Evolutionary conservation across 2,113 vertebrate genomes (phyloP), one percentile per base, ranked within the genome.

Genomic region (Nothoprocta pentlandii): DNA sequence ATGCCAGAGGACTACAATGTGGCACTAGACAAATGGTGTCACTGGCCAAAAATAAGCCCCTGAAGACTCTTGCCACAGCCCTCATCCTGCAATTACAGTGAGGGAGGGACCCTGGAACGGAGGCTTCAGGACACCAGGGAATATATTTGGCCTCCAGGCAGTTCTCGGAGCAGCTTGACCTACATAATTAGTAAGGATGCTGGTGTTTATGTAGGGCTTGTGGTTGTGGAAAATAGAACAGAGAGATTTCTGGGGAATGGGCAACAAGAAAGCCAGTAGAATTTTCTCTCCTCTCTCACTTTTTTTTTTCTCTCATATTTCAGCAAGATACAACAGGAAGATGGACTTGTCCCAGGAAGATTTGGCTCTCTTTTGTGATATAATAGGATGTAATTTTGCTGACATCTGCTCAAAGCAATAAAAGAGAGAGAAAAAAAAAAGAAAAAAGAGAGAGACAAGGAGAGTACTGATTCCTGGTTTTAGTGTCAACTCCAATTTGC

Each of bases 191-290:
- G 94, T 51, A 66, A 91, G 79, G 59, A 80, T 83, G 42, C 25
- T 91, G 39, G 16, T 91, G 64, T 68, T 92, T 90, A 54, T 93
- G 89, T 90, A 90, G 51, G 42, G 42, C 64, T 85, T 80, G 85
- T 91, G 87, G 85, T 44, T 80, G 56, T 91, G 61, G 70, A 94
- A 94, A 93, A 92, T 69, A 96, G 81, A 96, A 94, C 79, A 89
- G 81, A 85, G 63, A 30, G 0, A 49, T 64, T 68, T 80, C 70
- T 4, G 4, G 25, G 67, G 46, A 28, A 21, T 16, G 51, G 79
- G 62, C 51, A 91, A 67, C 80, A 89, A 73, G 79, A 54, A 70
- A 92, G 21, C 25, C 68, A 92, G 28, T 63, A 61, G 93, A 89
- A 83, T 63, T 58, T 83, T 85, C 22, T 83, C 36, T 74, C 19